Evolutionary conservation across 2,113 vertebrate genomes (phyloP).

Genomic region (Dolichallabes microphthalmus): DNA sequence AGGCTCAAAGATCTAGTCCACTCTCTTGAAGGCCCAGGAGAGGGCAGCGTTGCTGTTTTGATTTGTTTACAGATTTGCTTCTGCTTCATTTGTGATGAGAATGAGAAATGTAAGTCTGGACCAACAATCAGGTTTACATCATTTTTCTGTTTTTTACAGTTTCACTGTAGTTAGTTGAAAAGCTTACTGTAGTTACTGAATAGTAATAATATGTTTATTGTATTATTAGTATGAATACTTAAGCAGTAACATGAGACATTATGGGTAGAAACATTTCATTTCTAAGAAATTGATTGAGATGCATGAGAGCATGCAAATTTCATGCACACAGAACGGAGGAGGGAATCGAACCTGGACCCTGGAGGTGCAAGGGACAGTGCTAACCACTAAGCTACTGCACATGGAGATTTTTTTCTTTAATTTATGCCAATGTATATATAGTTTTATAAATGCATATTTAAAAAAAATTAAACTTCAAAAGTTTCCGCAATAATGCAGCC

Average conservation of each 20-base stretch:
- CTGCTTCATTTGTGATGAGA: not conserved
- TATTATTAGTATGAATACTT: not conserved
- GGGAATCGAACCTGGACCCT: no score
- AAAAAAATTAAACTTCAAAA: no score
- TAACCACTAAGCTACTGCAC: no score
- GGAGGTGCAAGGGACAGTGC: no score
- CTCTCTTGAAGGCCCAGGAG: conserved; percentile 1
- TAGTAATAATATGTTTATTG: not conserved
- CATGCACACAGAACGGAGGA: no score
- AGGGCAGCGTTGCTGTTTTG: not conserved
- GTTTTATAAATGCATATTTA: no score
- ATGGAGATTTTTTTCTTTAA: no score
- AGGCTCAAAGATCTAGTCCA: not conserved
- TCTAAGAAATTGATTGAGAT: not conserved
- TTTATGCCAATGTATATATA: no score
- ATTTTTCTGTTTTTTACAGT: no score
- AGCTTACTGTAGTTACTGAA: not conserved
- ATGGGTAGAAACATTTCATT: not conserved
- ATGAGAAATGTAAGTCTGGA: not conserved
- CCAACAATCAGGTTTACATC: not conserved
- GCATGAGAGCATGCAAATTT: no score
- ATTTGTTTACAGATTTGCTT: not conserved
- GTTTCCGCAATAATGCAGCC: no score
- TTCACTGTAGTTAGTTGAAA: not conserved
- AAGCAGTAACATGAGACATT: not conserved